Percentiles rank a stretch among this genome's conserved stretches.
These are phyloP conservation scores for Cosmopolites sordidus DNA, from an alignment of 2,888 invertebrate species.

Conservation along the genomic window DNA sequence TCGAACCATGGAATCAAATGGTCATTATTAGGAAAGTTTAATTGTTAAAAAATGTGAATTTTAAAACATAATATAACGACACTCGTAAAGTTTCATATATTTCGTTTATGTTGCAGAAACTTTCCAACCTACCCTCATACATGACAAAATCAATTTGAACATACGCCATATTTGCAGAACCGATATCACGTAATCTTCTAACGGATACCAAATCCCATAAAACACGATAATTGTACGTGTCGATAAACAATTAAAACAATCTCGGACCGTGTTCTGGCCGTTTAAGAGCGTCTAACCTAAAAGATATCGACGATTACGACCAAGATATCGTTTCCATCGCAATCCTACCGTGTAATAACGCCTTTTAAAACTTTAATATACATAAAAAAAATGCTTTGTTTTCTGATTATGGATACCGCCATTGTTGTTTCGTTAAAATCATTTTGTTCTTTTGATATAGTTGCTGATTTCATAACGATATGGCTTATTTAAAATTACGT, in stretches of 20 bases:
- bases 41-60: too few species aligned
- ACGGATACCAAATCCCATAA: not conserved
- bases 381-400: not conserved
- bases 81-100: too few species aligned
- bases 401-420: not conserved
- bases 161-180: too few species aligned
- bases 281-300: constrained; percentile 1
- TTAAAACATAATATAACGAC: too few species aligned
- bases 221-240: not conserved
- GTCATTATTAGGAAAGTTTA: too few species aligned
- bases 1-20: too few species aligned
- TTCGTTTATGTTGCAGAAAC: too few species aligned
- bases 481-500: too few species aligned
- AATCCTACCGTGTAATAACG: constrained; percentile 8
- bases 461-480: not conserved
- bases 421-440: not conserved
- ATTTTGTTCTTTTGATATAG: not conserved
- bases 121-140: too few species aligned
- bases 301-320: constrained; percentile 2
- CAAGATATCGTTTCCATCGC: constrained; percentile 4
- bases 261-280: not conserved
- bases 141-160: too few species aligned
- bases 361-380: not conserved
- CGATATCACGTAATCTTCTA: too few species aligned
- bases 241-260: not conserved